Percentiles rank a stretch among this genome's conserved stretches.
These are phyloP conservation scores for Theonella swinhoei DNA, from an alignment of 37 sponge, comb jelly and placozoan species.

Conservation along the genomic window DNA sequence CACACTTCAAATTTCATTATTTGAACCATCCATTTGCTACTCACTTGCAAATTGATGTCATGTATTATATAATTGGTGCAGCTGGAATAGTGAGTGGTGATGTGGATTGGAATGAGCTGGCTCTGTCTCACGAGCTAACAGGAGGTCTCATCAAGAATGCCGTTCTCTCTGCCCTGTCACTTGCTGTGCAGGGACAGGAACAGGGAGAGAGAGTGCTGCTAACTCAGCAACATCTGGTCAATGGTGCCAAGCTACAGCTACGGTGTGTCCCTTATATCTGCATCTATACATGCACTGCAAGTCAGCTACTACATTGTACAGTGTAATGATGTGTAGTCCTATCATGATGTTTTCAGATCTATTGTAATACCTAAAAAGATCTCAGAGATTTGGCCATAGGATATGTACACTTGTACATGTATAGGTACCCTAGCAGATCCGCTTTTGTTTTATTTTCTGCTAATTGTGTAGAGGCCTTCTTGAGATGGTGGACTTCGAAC, in stretches of 20 bases:
- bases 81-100: constrained; percentile 4
- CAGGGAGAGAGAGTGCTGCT: background rate
- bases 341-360: too few relatives aligned
- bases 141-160: constrained; percentile 74
- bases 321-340: too few relatives aligned
- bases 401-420: too few relatives aligned
- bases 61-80: too few relatives aligned
- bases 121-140: constrained; percentile 45
- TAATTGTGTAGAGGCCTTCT: constrained; percentile 61
- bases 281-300: too few relatives aligned
- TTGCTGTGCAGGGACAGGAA: constrained; percentile 20
- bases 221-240: constrained; percentile 16
- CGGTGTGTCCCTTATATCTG: constrained; percentile 1
- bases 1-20: too few relatives aligned
- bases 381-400: too few relatives aligned
- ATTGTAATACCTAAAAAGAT: too few relatives aligned
- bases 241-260: constrained; percentile 67
- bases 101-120: constrained; percentile 46
- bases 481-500: constrained; percentile 81
- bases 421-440: too few relatives aligned
- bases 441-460: too few relatives aligned
- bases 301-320: too few relatives aligned
- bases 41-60: background rate
- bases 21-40: too few relatives aligned
- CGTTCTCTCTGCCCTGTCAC: constrained; percentile 50